Base-by-base conservation (phyloP, 2,113 vertebrate species). In the Cyrtonyx montezumae region DNA sequence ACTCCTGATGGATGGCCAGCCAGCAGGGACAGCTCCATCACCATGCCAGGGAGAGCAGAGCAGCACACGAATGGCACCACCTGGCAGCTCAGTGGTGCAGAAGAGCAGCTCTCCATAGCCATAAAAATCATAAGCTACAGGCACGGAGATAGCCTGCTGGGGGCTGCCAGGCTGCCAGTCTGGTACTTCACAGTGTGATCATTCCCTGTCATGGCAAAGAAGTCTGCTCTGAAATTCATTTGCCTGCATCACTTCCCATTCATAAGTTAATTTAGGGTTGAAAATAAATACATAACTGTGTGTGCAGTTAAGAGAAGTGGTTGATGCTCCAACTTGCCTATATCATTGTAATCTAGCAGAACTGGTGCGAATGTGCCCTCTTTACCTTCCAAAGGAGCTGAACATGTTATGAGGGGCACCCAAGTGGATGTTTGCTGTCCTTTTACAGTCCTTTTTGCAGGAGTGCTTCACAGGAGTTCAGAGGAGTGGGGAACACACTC, bases 11-110 rank as follows among this genome's bases (percentile, higher is more conserved):
- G 56, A 67, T 6, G 9, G 55, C 6, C 12, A 86, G n/a, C 18
- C n/a, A 49, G 8, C 13, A 20, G 36, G 22, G 48, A 53, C 23
- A 30, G 48, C 22, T 34, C 26, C 22, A 2, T 17, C 0, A 0
- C 30, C 23, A 10, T 25, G 15, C 4, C 42, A 20, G 16, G 32
- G 7, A 88, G 63, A 76, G 90, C 37, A 30, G 51, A 74, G 25
- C 49, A 68, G 79, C 11, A 37, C 51, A 68, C 19, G 49, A 69
- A 63, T 43, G 15, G 14, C 67, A 51, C 0, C 3, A 59, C 11
- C 32, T 19, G 9, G 22, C 70, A 37, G 46, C 19, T 20, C 63
- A 71, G 36, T 89, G 55, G 26, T 59, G 36, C 1, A 3, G 65
- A 48, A 85, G 6, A 85, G 23, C 30, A 53, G 42, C 34, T 32